Conservation (phyloP, 2,888 invertebrate species). For the Eurytoma adleriae region DNA sequence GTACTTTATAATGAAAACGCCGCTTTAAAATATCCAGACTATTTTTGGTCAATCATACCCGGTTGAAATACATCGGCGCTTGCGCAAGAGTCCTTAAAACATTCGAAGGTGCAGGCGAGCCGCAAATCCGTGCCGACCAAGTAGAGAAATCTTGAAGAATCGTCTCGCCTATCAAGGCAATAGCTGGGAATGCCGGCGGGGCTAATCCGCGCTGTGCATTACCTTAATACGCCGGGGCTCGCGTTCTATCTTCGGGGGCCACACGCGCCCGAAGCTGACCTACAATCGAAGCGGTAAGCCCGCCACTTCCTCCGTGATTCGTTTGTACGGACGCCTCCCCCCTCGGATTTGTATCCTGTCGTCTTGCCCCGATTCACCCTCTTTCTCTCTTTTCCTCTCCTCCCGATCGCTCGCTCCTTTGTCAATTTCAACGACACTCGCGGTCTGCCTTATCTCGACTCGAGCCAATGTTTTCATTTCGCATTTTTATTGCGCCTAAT, state of each 20-base stretch:
- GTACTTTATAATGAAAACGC: too few species aligned
- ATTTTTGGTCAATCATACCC: too few species aligned
- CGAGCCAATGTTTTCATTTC: too few species aligned
- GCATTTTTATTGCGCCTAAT: too few species aligned
- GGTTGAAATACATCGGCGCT: too few species aligned
- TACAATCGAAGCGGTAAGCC: neutral
- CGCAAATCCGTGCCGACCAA: neutral
- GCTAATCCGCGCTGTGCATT: conserved; percentile 47
- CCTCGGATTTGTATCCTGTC: conserved; percentile 25
- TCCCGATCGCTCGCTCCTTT: conserved; percentile 5
- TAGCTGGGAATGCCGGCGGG: neutral
- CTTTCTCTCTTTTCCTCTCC: neutral
- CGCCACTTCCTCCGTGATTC: conserved; percentile 16
- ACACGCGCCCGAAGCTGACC: neutral
- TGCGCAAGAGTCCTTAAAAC: too few species aligned
- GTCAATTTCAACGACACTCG: conserved; percentile 10
- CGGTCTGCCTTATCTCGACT: neutral
- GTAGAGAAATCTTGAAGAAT: conserved; percentile 17
- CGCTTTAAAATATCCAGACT: too few species aligned
- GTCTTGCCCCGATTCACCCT: neutral
- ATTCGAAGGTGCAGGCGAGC: too few species aligned
- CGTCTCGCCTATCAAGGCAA: conserved; percentile 25
- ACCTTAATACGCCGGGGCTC: conserved; percentile 31
- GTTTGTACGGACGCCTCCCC: conserved; percentile 39
- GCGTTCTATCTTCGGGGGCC: conserved; percentile 6